Percentiles rank a stretch among this genome's conserved stretches.
Conservation (phyloP, 2,888 invertebrate species). For the Epistrophe eligans region DNA sequence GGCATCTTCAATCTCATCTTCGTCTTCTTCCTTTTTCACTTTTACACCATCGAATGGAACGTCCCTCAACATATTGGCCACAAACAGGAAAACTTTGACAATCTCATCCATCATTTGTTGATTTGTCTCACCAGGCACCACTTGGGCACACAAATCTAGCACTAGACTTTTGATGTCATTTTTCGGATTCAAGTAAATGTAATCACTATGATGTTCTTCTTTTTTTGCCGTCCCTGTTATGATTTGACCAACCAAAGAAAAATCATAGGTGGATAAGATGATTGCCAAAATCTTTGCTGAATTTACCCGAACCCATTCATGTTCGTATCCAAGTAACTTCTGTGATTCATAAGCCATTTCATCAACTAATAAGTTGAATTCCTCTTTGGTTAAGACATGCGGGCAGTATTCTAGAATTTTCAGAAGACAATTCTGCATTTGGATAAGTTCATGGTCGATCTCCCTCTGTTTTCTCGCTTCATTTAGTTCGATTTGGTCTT, state of each 20-base stretch:
- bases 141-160: slow-evolving; percentile 90
- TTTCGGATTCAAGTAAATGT: slow-evolving; percentile 87
- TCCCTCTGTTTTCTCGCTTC: slow-evolving; percentile 86
- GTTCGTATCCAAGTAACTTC: slow-evolving; percentile 90
- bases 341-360: slow-evolving; percentile 88
- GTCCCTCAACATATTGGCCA: slow-evolving; percentile 88
- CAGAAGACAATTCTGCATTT: slow-evolving; percentile 89
- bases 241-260: slow-evolving; percentile 86
- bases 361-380: slow-evolving; percentile 83
- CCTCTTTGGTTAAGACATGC: slow-evolving; percentile 85
- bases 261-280: slow-evolving; percentile 87
- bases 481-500: slow-evolving; percentile 78
- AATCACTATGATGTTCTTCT: slow-evolving; percentile 83
- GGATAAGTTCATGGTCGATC: slow-evolving; percentile 90
- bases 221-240: slow-evolving; percentile 80
- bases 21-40: slow-evolving; percentile 79
- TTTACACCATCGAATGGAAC: slow-evolving; percentile 83
- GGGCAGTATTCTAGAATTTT: slow-evolving; percentile 88
- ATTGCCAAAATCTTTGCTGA: slow-evolving; percentile 91
- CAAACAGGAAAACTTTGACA: slow-evolving; percentile 88
- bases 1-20: not conserved
- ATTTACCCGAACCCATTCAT: slow-evolving; percentile 93
- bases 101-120: slow-evolving; percentile 90
- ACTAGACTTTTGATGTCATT: slow-evolving; percentile 87
- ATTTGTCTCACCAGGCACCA: slow-evolving; percentile 87